Base-by-base conservation (phyloP, 2,113 vertebrate species). In the Ahaetulla prasina region DNA sequence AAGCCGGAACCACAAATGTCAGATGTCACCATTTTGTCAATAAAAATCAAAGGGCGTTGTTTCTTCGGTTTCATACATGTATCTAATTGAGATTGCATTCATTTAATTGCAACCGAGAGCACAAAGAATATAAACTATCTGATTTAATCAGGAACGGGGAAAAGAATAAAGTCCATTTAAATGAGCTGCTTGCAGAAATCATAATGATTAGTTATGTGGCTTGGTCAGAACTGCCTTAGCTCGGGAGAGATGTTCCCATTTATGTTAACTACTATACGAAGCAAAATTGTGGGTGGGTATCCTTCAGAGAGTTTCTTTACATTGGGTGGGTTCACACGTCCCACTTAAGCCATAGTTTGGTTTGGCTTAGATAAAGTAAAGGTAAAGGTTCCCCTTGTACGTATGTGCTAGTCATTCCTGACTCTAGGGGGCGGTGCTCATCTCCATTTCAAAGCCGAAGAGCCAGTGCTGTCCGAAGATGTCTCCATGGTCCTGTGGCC, bases 141-240 rank as follows among this genome's bases (percentile, higher is more conserved):
- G 25, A 92, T 94, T n/a, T 90, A 89, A 91, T 93, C 68, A 94
- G 85, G 27, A 93, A 85, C 50, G n/a, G n/a, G n/a, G n/a, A 90
- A 47, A 93, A 93, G 85, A 85, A 93, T 35, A 88, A 90, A 88
- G 35, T 45, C 18, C 9, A 25, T 60, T 89, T 10, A 91, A 85
- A 92, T 53, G 89, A 88, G 45, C 1, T 1, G 89, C 30, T 49
- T 55, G 12, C 47, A 50, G 22, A 47, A 39, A 90, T 39, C 94
- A 11, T 50, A 30, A 27, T 85, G 16, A 39, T 52, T 5, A 53
- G 43, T 85, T 85, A 91, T 47, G 27, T 43, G 39, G 27, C 3
- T 63, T 30, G 84, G 84, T 86, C 90, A 91, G 11, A 30, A 86
- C 47, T 25, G 9, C 22, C 14, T 35, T 12, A 47, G 52, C 43